Conservation (phyloP, 1,140 invertebrate genomes). For the Nasonia longicornis region DNA sequence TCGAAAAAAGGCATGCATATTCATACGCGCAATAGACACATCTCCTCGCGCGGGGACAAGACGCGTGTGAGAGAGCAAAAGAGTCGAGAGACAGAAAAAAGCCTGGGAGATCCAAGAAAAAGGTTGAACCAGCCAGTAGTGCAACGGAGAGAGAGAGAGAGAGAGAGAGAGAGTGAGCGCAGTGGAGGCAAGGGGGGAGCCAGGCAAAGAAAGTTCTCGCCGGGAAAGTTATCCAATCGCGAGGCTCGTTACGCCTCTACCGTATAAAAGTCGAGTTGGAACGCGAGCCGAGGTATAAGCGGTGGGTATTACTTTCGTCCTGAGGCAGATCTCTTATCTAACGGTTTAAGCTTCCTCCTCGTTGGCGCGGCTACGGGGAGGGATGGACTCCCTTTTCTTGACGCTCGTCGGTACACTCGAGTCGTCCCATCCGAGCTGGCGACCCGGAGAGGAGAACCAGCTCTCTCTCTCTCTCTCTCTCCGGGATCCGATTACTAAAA, state of each 20-base stretch:
- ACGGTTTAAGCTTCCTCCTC: constrained; percentile 68
- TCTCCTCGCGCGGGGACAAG: not conserved
- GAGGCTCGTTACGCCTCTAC: constrained; percentile 65
- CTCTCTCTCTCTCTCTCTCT: constrained; percentile 6
- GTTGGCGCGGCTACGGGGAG: constrained; percentile 30
- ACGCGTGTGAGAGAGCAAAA: constrained; percentile 39
- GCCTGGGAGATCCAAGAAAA: constrained; percentile 47
- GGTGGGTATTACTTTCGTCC: constrained; percentile 67
- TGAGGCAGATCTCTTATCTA: constrained; percentile 69
- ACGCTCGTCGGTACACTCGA: constrained; percentile 23
- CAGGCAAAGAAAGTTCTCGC: constrained; percentile 54
- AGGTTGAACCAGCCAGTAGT: constrained; percentile 22
- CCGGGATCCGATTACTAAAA: constrained; percentile 69
- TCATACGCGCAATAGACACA: constrained; percentile 16
- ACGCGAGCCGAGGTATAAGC: constrained; percentile 59
- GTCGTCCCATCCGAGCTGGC: constrained; percentile 50
- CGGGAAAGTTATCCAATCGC: constrained; percentile 69
- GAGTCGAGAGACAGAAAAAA: constrained; percentile 26
- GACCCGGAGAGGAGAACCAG: not conserved
- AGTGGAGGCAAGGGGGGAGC: constrained; percentile 6
- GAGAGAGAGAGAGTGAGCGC: not conserved
- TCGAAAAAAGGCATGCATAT: not conserved
- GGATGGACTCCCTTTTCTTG: constrained; percentile 33
- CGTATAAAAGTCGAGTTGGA: constrained; percentile 64
- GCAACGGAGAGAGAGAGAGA: not conserved